A percentile compares a stretch with the other conserved stretches of the same genome.
Evolutionary conservation across 1,140 invertebrate genomes (phyloP).

Genomic region (Psix sp.): DNA sequence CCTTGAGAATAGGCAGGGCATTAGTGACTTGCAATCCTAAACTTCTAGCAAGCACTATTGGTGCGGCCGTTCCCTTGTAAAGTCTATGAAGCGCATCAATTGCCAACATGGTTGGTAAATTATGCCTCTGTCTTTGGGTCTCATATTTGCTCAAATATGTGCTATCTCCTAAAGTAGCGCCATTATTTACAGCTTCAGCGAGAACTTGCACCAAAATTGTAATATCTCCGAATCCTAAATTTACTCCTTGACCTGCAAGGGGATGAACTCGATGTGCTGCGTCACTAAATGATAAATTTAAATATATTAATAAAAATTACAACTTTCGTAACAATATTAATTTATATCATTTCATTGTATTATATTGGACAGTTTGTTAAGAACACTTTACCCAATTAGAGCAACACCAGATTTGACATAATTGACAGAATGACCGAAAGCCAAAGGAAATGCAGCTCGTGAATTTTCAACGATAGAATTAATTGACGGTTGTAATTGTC

Average conservation of each 20-base stretch:
- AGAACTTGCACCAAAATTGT: constrained; percentile 80
- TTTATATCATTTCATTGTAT: too few relatives aligned
- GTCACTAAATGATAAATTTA: constrained; percentile 81
- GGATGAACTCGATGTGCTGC: constrained; percentile 98
- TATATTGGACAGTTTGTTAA: too few relatives aligned
- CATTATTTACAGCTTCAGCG: constrained; percentile 83
- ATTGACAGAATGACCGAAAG: constrained; percentile 90
- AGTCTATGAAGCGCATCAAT: constrained; percentile 92
- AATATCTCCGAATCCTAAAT: constrained; percentile 97
- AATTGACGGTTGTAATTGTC: constrained; percentile 89
- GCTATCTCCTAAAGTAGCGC: constrained; percentile 80
- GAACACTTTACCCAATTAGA: constrained; percentile 85
- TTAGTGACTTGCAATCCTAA: constrained; percentile 91
- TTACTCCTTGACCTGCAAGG: constrained; percentile 97
- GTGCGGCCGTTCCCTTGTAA: constrained; percentile 86
- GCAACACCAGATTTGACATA: constrained; percentile 88
- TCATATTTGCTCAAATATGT: constrained; percentile 90
- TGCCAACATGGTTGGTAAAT: constrained; percentile 90
- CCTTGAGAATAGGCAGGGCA: constrained; percentile 87
- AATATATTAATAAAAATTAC: not conserved
- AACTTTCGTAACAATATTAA: too few relatives aligned
- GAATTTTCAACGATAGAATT: constrained; percentile 80
- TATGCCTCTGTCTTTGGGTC: constrained; percentile 87
- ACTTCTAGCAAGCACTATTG: constrained; percentile 88
- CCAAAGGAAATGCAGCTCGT: constrained; percentile 93